Evolutionary conservation across 2,797 vertebrate genomes (phyloP).

Genomic region (Protosalanx chinensis): DNA sequence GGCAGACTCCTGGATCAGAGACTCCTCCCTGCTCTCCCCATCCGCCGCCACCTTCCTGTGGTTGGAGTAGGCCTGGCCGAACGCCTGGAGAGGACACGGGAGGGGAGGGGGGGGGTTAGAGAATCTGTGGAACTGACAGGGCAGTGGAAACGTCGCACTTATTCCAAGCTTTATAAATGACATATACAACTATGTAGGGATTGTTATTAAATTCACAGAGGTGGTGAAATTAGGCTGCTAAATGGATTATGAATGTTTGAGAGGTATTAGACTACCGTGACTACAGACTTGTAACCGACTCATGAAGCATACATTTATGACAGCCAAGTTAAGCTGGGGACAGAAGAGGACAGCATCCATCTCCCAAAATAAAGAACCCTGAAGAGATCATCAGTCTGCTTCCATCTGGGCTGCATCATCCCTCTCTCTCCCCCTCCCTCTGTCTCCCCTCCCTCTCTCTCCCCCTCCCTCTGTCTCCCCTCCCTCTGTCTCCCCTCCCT

Average conservation of each 20-base stretch:
- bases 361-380: conserved; percentile 23
- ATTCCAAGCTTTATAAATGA: too few relatives aligned
- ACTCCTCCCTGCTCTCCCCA: conserved; percentile 93
- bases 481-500: too few relatives aligned
- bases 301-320: conserved; percentile 16
- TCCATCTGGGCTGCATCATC: conserved; percentile 60
- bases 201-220: not conserved
- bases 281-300: not conserved
- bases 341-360: not conserved
- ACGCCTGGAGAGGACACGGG: conserved; percentile 73
- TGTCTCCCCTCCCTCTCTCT: too few relatives aligned
- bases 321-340: conserved; percentile 13
- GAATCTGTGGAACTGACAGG: not conserved
- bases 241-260: not conserved
- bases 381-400: conserved; percentile 50
- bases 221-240: not conserved
- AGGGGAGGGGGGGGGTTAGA: not conserved
- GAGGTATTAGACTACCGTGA: not conserved
- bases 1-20: conserved; percentile 91
- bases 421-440: conserved; percentile 4
- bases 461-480: not conserved
- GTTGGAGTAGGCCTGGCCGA: conserved; percentile 92
- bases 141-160: not conserved
- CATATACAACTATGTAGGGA: too few relatives aligned
- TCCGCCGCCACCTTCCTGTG: conserved; percentile 95